Base-by-base conservation (phyloP, 2,888 invertebrate genomes). In the Agonopterix subpropinquella region DNA sequence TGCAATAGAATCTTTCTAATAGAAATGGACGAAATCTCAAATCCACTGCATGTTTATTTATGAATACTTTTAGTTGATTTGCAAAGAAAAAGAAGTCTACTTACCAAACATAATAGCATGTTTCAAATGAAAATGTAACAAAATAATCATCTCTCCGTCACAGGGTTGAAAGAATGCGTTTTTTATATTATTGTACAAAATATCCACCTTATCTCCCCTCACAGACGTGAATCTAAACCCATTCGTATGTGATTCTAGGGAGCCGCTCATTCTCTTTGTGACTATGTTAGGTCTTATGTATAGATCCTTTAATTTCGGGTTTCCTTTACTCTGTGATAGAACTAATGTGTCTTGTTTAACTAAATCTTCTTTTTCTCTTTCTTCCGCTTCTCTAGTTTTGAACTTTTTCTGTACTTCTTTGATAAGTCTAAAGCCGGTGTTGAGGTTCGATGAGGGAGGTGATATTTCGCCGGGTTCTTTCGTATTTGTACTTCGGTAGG, bases 111-210 rank as follows among this genome's bases (percentile, higher is more conserved):
- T 96, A 56, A 99, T 99, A 35, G 99, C 98, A 77, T 99, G 97
- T 91, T 97, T 98, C 53, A 99, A 90, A 89, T 99, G 98, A 84
- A 99, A 99, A 90, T 99, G 99, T 52, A 99, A 89, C 28, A 99
- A 89, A 72, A 99, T 99, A 51, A 99, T 99, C 98, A 99, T 99
- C 89, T 99, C 99, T 54, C 98, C 96, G 76, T 99, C 99, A 72
- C 99, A 99, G 0, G 98, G 98, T 89, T 98, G 98, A 89, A 99
- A 99, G 90, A 99, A 98, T 8, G 99, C 98, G 77, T 99, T 98
- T 78, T 98, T 98, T 61, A 99, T 99, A 82, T 99, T 99, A 88
- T 99, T 99, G 82, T 99, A 99, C 47, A 99, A 88, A 65, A 99
- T 99, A 71, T 99, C 99, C 7, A 99, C 98, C 90, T 99, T 99